A percentile compares a stretch with the other conserved stretches of the same genome.
These are phyloP conservation scores for Helicolenus hilgendorfi DNA, from an alignment of 2,797 vertebrate genomes.

Conservation along the genomic window DNA sequence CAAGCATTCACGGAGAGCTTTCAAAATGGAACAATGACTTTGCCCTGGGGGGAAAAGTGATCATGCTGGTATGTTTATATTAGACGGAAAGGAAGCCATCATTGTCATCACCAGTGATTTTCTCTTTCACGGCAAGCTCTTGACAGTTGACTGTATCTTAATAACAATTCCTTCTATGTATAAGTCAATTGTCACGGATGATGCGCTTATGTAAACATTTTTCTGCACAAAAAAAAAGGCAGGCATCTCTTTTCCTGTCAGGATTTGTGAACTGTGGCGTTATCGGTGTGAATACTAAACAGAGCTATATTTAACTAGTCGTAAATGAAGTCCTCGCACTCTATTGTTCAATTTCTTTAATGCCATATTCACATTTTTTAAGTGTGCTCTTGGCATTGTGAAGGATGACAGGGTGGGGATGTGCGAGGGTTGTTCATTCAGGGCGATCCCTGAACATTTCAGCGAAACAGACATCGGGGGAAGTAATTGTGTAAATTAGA, in stretches of 20 bases:
- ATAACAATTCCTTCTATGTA: conserved; percentile 79
- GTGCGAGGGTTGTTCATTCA: conserved; percentile 37
- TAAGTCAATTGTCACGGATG: conserved; percentile 77
- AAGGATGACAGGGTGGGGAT: conserved; percentile 5
- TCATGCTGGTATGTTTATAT: conserved; percentile 93
- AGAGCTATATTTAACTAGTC: conserved; percentile 64
- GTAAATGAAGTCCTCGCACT: not conserved
- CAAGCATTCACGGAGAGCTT: conserved; percentile 88
- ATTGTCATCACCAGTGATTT: conserved; percentile 88
- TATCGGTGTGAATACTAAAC: conserved; percentile 26
- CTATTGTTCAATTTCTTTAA: not conserved
- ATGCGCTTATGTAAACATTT: conserved; percentile 81
- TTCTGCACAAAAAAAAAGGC: conserved; percentile 16
- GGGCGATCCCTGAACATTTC: conserved; percentile 42
- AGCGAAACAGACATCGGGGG: conserved; percentile 71
- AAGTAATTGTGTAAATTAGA: conserved; percentile 79
- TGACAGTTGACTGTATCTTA: conserved; percentile 83
- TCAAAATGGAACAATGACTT: conserved; percentile 89
- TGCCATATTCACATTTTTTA: not conserved
- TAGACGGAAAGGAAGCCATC: conserved; percentile 91
- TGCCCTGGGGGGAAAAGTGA: conserved; percentile 87
- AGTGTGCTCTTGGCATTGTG: conserved; percentile 16
- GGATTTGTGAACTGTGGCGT: conserved; percentile 60
- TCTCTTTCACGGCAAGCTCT: conserved; percentile 75
- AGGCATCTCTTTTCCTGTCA: conserved; percentile 59